These are phyloP conservation scores for Pristionchus arcanus DNA, from an alignment of 2,888 invertebrate species.

Conservation along the genomic window DNA sequence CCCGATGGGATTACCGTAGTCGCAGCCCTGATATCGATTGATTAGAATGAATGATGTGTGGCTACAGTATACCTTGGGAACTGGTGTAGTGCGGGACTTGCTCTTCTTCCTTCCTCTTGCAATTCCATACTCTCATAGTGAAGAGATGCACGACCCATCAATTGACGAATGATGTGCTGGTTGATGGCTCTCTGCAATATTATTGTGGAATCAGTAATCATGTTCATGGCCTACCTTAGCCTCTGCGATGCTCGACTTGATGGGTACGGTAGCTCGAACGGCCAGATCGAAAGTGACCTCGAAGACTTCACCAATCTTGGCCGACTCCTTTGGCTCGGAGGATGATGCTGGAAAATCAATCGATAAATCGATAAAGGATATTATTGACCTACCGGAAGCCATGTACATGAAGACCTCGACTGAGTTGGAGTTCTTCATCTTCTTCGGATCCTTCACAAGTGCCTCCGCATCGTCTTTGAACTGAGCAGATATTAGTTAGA, in stretches of 20 bases:
- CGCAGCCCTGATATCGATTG: slow-evolving; percentile 23
- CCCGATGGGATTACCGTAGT: slow-evolving; percentile 56
- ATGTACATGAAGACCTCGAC: slow-evolving; percentile 65
- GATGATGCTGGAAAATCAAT: slow-evolving; percentile 9
- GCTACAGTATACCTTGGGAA: slow-evolving; percentile 41
- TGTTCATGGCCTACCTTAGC: slow-evolving; percentile 57
- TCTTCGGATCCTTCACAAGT: slow-evolving; percentile 67
- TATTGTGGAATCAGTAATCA: neutral
- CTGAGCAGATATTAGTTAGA: neutral
- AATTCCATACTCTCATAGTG: slow-evolving; percentile 72
- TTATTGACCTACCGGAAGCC: slow-evolving; percentile 17
- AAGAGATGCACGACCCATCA: slow-evolving; percentile 68
- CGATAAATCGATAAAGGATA: neutral
- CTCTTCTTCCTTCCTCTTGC: slow-evolving; percentile 53
- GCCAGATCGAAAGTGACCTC: slow-evolving; percentile 54
- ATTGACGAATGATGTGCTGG: slow-evolving; percentile 67
- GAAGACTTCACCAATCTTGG: slow-evolving; percentile 54
- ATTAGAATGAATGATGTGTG: neutral
- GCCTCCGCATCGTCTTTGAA: slow-evolving; percentile 54
- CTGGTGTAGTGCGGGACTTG: slow-evolving; percentile 54
- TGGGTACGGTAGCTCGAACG: slow-evolving; percentile 67
- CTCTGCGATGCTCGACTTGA: slow-evolving; percentile 63
- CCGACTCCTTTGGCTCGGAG: neutral
- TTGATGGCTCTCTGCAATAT: slow-evolving; percentile 60
- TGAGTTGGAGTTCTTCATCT: slow-evolving; percentile 64